Conservation (phyloP, 2,113 vertebrate genomes). For the Oryzias celebensis region DNA sequence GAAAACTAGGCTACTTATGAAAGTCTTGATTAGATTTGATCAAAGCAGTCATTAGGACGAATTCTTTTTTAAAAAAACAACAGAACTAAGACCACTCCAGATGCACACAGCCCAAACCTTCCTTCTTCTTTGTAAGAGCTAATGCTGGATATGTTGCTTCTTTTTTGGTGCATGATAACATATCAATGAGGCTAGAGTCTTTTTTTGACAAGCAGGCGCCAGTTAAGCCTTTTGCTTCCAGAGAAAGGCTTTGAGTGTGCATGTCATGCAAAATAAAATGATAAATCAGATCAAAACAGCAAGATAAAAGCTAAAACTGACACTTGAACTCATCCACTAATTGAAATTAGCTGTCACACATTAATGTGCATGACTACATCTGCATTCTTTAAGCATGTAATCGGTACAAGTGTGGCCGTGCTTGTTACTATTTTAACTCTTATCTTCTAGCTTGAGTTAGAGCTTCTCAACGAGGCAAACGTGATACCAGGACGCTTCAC, state of each 20-base stretch:
- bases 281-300: not conserved
- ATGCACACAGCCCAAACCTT: not conserved
- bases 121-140: constrained; percentile 6
- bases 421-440: constrained; percentile 52
- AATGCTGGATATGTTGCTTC: constrained; percentile 33
- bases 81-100: not conserved
- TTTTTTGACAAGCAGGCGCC: constrained; percentile 43
- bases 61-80: not conserved
- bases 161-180: constrained; percentile 55
- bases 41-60: not conserved
- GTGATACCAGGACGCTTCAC: constrained; percentile 11
- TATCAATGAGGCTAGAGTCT: constrained; percentile 26
- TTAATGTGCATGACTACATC: not conserved
- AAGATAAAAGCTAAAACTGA: not conserved
- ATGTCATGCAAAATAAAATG: not conserved
- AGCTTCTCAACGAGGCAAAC: constrained; percentile 28
- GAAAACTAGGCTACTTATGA: not conserved
- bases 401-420: constrained; percentile 6
- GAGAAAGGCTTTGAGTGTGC: constrained; percentile 23
- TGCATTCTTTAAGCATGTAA: not conserved
- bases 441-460: constrained; percentile 44
- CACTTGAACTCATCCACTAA: not conserved
- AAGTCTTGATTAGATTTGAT: not conserved
- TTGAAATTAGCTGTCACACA: not conserved
- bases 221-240: constrained; percentile 39